Conservation (phyloP, 2,797 vertebrate genomes). For the Triplophysa bombifrons region DNA sequence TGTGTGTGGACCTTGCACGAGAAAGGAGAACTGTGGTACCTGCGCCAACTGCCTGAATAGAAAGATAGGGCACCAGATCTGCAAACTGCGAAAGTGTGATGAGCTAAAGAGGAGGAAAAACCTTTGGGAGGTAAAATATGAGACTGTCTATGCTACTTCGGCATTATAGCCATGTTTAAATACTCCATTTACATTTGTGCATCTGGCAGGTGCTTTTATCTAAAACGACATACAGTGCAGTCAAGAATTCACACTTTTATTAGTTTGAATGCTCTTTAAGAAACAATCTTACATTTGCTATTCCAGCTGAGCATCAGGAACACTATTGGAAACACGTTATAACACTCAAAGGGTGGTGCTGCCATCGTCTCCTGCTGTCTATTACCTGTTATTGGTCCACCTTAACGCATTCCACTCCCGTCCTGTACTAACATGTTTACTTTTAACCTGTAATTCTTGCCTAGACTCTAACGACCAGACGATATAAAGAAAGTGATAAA, state of each 20-base stretch:
- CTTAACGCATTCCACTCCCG: slow-evolving; percentile 31
- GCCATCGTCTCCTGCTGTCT: background rate
- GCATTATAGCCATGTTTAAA: background rate
- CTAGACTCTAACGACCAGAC: background rate
- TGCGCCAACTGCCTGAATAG: slow-evolving; percentile 87
- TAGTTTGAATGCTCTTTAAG: too few species aligned
- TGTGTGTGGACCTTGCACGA: slow-evolving; percentile 80
- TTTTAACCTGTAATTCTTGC: background rate
- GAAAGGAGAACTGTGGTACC: slow-evolving; percentile 81
- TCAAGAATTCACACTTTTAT: too few species aligned
- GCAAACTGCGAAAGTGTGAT: slow-evolving; percentile 88
- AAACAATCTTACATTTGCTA: background rate
- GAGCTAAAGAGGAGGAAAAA: slow-evolving; percentile 80
- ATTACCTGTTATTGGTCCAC: slow-evolving; percentile 21
- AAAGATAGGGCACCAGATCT: slow-evolving; percentile 88
- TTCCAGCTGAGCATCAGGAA: background rate
- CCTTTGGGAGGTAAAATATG: slow-evolving; percentile 52
- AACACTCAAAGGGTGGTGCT: slow-evolving; percentile 11
- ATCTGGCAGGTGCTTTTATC: background rate
- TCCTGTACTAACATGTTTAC: slow-evolving; percentile 34
- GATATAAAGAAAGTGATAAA: background rate
- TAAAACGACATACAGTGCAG: too few species aligned
- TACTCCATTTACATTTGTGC: background rate
- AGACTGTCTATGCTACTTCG: background rate
- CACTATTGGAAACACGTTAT: background rate